phyloP scores from a whole-genome alignment of 2,113 vertebrate genomes.

The Crocuta crocuta region DNA sequence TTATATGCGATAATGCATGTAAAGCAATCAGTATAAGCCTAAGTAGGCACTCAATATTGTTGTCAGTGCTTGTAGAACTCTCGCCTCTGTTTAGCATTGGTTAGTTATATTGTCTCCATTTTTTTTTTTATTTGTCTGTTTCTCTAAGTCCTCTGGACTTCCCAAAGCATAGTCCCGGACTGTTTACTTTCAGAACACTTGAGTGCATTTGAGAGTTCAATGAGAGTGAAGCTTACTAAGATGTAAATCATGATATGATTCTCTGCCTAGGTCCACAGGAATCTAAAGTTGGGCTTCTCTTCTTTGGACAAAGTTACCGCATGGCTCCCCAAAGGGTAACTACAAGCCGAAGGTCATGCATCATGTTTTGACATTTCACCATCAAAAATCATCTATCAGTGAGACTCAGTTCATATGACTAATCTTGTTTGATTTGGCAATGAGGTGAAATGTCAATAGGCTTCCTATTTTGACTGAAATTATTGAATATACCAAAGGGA shows the following conservation, averaged over 20 bases:
- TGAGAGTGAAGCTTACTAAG: neutral
- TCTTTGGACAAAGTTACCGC: neutral
- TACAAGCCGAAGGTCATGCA: constrained; percentile 44
- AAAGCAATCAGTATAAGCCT: neutral
- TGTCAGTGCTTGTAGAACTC: neutral
- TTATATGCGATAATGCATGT: neutral
- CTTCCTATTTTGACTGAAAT: constrained; percentile 77
- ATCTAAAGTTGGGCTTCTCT: neutral
- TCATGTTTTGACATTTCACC: constrained; percentile 58
- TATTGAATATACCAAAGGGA: constrained; percentile 72
- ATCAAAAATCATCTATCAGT: constrained; percentile 71
- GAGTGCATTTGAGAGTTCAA: neutral
- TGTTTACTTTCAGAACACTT: neutral
- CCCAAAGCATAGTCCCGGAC: neutral
- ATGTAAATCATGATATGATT: neutral
- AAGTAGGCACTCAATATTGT: neutral
- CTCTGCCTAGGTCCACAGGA: neutral
- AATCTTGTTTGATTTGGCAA: constrained; percentile 78
- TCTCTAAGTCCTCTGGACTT: constrained; percentile 31
- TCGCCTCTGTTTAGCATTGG: neutral
- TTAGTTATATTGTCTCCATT: neutral
- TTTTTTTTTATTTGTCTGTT: neutral
- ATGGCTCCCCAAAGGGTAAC: constrained; percentile 39
- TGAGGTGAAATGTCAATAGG: constrained; percentile 67
- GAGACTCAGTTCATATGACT: constrained; percentile 63